Conservation (phyloP, 2,113 vertebrate species). For the Phoxinus phoxinus region DNA sequence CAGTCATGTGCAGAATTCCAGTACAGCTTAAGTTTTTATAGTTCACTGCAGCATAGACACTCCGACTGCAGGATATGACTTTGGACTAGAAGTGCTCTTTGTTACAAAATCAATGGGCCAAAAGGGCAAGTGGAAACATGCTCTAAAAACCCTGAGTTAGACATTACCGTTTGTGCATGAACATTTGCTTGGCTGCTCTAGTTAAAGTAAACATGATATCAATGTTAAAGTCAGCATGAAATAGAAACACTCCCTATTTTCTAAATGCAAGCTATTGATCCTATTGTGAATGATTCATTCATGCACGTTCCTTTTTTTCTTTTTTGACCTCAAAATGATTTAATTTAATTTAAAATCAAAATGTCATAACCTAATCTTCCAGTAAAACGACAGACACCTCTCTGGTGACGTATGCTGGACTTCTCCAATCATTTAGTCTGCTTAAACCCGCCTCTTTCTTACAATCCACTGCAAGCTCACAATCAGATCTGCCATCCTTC, state of each 20-base stretch:
- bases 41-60: not conserved
- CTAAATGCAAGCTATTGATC: not conserved
- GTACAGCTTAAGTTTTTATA: conserved; percentile 23
- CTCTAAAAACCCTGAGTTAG: not conserved
- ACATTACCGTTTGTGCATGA: not conserved
- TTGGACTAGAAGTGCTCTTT: not conserved
- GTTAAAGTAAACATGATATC: not conserved
- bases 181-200: not conserved
- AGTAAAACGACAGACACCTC: not conserved
- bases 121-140: not conserved
- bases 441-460: not conserved
- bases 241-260: not conserved
- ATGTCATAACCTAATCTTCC: not conserved
- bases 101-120: not conserved
- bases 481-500: not conserved
- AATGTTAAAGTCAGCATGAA: not conserved
- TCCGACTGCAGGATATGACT: not conserved
- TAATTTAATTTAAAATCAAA: not conserved
- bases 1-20: conserved; percentile 34
- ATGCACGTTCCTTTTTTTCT: not conserved
- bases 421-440: not conserved
- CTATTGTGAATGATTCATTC: not conserved
- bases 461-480: not conserved
- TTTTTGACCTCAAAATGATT: not conserved
- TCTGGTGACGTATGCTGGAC: not conserved